Percentiles rank a stretch among this genome's conserved stretches.
Conservation (phyloP, 2,888 invertebrate genomes). For the Cacoxenus indagator region DNA sequence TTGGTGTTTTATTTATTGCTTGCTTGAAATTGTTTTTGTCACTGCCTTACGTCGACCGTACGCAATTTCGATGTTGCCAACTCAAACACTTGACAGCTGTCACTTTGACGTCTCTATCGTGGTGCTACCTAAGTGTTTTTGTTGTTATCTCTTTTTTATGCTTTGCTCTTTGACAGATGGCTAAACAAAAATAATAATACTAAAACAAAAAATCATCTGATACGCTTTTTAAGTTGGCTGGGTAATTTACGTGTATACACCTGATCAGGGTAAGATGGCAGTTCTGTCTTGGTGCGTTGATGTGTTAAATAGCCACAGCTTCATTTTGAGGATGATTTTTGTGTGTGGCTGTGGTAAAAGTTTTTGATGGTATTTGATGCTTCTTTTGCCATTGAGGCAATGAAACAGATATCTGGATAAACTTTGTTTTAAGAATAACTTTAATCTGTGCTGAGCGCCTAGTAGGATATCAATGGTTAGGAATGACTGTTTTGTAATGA, state of each 20-base stretch:
- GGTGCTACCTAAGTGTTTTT: neutral
- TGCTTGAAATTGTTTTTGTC: neutral
- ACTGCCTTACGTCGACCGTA: neutral
- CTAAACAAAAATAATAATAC: neutral
- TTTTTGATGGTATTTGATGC: neutral
- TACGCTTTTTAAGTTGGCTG: neutral
- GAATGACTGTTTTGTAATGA: no score
- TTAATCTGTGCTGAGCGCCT: no score
- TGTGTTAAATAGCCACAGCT: neutral
- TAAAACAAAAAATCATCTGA: neutral
- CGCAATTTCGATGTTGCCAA: neutral
- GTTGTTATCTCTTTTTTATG: neutral
- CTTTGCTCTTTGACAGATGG: neutral
- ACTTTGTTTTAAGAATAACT: neutral
- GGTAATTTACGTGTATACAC: no score
- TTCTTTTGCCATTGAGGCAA: neutral
- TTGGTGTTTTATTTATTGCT: slow-evolving; percentile 7
- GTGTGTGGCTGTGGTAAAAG: neutral
- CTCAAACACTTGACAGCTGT: slow-evolving; percentile 7
- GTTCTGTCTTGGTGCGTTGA: no score
- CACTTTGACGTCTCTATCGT: slow-evolving; percentile 12
- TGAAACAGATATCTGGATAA: neutral
- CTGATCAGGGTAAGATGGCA: no score
- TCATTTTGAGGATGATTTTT: neutral
- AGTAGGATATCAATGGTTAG: no score